Evolutionary conservation across 2,113 vertebrate species (phyloP), one percentile per base, ranked within the genome.

Genomic region (Sander lucioperca): DNA sequence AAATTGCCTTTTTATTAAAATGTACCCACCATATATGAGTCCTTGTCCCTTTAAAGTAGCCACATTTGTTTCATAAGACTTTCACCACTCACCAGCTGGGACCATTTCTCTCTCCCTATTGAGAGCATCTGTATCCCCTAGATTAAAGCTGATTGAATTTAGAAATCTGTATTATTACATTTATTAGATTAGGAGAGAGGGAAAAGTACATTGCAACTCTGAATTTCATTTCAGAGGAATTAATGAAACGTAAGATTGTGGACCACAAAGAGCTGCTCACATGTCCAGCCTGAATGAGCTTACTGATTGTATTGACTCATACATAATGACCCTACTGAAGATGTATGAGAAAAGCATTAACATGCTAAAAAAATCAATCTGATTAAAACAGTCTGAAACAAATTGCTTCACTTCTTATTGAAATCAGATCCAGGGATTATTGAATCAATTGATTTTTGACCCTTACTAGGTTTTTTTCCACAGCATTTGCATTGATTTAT

Each of bases 141-240:
- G 86, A 92, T 94, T 91, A 93, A 85, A 84, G 59, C 61, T 91
- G 86, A 93, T 93, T 94, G 86, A 91, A 94, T 93, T 93, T 90
- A 86, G 79, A 90, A 91, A 91, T 93, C 88, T 91, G 71, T 83
- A 89, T 92, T 88, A 91, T 92, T 92, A 87, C 69, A 76, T 66
- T 86, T 91, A 93, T 94, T 93, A 88, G 87, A 93, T 94, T 92
- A 91, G 63, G 50, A 69, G 64, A 59, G 73, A 74, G 80, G 66
- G 51, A 74, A 77, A 76, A 85, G 84, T 85, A 80, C 86, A 84
- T 77, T 70, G 71, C 74, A 84, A 88, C 65, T 92, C 82, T 71
- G 74, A 85, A 89, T 90, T 92, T 91, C 77, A 89, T 92, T 92
- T 90, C 61, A 82, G 80, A 79, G 74, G 89, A 89, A 91, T 91